Evolutionary conservation across 2,888 invertebrate species (phyloP).

Genomic region (Apamea epomidion): DNA sequence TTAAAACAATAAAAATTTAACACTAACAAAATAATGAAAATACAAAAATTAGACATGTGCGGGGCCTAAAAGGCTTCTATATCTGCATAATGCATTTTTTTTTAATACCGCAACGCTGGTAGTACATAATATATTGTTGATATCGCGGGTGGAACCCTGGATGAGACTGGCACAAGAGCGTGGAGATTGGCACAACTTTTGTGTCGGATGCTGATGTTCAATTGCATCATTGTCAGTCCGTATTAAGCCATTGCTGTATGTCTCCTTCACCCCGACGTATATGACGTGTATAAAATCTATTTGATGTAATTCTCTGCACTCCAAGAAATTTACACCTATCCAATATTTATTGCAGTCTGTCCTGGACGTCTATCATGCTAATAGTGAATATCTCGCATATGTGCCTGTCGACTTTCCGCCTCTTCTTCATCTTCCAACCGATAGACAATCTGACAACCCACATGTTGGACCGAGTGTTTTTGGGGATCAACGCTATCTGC

Average conservation of each 20-base stretch:
- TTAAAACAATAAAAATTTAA: not conserved
- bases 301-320: not conserved
- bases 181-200: not conserved
- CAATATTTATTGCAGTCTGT: constrained; percentile 70
- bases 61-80: not conserved
- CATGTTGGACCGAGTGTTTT: constrained; percentile 68
- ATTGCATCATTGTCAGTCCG: not conserved
- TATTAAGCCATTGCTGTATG: not conserved
- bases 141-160: not conserved
- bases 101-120: not conserved
- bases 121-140: not conserved
- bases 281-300: not conserved
- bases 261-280: not conserved
- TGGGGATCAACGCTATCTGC: constrained; percentile 73
- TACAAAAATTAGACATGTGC: not conserved
- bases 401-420: constrained; percentile 71
- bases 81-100: not conserved
- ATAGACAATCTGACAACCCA: constrained; percentile 47
- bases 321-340: not conserved
- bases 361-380: constrained; percentile 76
- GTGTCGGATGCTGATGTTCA: not conserved
- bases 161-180: not conserved
- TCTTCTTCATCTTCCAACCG: constrained; percentile 72
- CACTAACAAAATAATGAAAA: not conserved
- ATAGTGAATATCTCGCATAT: constrained; percentile 73